A percentile compares a stretch with the other conserved stretches of the same genome.
Evolutionary conservation across 2,113 vertebrate species (phyloP).

Genomic region (Reinhardtius hippoglossoides): DNA sequence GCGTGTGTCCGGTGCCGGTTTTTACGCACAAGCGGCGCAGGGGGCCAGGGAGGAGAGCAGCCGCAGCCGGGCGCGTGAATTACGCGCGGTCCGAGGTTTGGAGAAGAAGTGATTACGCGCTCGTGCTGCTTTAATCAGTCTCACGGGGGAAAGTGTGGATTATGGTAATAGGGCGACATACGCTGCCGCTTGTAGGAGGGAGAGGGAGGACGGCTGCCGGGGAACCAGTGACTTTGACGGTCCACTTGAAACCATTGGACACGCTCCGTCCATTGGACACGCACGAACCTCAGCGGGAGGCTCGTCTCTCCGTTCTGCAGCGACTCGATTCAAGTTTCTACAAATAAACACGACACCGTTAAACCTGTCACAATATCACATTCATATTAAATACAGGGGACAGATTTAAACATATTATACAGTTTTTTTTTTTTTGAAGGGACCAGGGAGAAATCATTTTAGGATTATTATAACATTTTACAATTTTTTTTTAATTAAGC

Average conservation of each 20-base stretch:
- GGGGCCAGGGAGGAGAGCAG: background rate
- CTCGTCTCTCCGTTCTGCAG: background rate
- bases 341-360: background rate
- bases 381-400: background rate
- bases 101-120: slow-evolving; percentile 88
- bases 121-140: slow-evolving; percentile 96
- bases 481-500: background rate
- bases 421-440: too few species aligned
- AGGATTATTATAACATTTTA: background rate
- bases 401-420: background rate
- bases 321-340: too few species aligned
- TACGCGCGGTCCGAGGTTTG: slow-evolving; percentile 43
- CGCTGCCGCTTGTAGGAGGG: slow-evolving; percentile 36
- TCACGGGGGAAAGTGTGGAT: slow-evolving; percentile 92
- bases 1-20: too few species aligned
- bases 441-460: background rate
- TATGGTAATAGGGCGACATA: slow-evolving; percentile 95
- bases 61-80: background rate
- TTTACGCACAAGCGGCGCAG: background rate
- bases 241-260: slow-evolving; percentile 76
- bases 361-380: background rate
- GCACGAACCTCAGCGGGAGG: background rate
- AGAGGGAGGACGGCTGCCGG: background rate
- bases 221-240: background rate
- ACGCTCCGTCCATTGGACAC: slow-evolving; percentile 70